These are phyloP conservation scores for Apostichopus californicus DNA, from an alignment of 35 echinoderm and acorn worm genomes.

Conservation along the genomic window DNA sequence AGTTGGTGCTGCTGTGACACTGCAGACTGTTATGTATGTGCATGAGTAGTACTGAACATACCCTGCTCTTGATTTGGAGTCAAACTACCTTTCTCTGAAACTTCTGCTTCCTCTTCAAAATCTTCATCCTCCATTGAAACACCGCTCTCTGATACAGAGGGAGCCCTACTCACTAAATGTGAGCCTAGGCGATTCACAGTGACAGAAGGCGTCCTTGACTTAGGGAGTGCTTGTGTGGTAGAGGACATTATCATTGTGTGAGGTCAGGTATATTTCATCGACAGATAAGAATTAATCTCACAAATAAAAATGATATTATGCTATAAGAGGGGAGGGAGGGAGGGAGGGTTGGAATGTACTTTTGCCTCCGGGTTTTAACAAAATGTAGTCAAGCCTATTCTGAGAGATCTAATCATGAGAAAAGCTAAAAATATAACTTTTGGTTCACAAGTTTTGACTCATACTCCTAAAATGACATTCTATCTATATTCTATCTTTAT, in stretches of 20 bases:
- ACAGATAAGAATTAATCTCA: no score
- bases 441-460: no score
- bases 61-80: background rate
- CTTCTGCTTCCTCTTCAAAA: conserved; percentile 43
- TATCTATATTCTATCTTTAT: no score
- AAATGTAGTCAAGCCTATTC: no score
- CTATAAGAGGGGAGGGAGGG: no score
- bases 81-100: conserved; percentile 35
- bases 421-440: no score
- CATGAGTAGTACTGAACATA: background rate
- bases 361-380: no score
- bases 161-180: conserved; percentile 65
- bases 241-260: background rate
- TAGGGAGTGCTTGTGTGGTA: background rate
- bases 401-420: no score
- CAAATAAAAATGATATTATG: no score
- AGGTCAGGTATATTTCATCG: no score
- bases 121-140: conserved; percentile 67
- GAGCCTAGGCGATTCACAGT: background rate
- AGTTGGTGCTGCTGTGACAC: background rate
- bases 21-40: background rate
- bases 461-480: no score
- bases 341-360: no score
- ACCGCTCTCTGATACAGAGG: conserved; percentile 78
- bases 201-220: conserved; percentile 20